Evolutionary conservation across 2,797 vertebrate species (phyloP).

Genomic region (Lagodon rhomboides): DNA sequence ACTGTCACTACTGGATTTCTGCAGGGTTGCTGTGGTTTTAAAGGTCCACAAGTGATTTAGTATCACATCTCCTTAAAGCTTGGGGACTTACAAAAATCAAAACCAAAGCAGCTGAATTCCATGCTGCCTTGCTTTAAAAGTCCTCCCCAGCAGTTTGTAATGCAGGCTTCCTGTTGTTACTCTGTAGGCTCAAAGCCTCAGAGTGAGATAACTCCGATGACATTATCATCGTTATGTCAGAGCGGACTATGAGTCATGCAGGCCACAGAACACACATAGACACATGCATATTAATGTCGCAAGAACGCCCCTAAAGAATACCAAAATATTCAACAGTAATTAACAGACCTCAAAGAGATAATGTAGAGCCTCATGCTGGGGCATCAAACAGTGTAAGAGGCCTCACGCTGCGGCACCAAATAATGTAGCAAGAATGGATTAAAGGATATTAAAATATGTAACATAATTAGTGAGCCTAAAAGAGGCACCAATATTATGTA

Average conservation of each 20-base stretch:
- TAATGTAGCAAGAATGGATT: too few relatives aligned
- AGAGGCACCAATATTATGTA: too few relatives aligned
- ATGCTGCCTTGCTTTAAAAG: not conserved
- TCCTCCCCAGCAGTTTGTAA: not conserved
- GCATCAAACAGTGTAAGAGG: too few relatives aligned
- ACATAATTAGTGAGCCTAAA: too few relatives aligned
- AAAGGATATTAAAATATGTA: too few relatives aligned
- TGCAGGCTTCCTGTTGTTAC: not conserved
- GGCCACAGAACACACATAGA: not conserved
- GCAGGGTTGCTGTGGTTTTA: not conserved
- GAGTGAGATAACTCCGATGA: not conserved
- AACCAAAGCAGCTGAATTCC: not conserved
- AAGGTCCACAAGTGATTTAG: not conserved
- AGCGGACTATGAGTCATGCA: not conserved
- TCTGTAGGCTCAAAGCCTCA: not conserved
- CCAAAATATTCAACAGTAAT: too few relatives aligned
- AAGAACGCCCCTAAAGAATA: too few relatives aligned
- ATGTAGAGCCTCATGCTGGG: too few relatives aligned
- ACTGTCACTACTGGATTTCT: not conserved
- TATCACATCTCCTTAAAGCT: not conserved
- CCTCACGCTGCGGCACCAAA: too few relatives aligned
- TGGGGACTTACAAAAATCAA: not conserved
- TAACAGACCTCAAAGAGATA: too few relatives aligned
- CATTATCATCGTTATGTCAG: not conserved
- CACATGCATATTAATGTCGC: not conserved